phyloP scores from a whole-genome alignment of 2,113 vertebrate species.

The Chaetodon auriga region DNA sequence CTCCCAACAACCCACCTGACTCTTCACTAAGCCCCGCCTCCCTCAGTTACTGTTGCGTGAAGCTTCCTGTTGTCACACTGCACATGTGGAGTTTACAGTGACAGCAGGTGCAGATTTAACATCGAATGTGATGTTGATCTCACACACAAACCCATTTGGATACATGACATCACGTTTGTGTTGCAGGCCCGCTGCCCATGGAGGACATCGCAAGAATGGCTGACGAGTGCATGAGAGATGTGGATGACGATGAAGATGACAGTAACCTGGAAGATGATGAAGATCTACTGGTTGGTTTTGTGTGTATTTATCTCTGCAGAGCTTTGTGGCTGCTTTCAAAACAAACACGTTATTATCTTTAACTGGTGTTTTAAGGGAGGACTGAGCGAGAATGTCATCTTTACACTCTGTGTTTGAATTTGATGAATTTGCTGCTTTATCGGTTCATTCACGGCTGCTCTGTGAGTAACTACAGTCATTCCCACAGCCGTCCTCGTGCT shows the following conservation, averaged over 20 bases:
- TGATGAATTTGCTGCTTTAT: neutral
- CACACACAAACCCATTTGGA: neutral
- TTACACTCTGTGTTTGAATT: neutral
- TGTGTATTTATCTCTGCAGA: neutral
- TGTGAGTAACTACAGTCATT: neutral
- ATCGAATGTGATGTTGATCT: neutral
- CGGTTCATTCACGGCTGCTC: neutral
- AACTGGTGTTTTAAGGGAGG: neutral
- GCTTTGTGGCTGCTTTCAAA: neutral
- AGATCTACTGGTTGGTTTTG: conserved; percentile 89
- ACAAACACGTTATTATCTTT: neutral
- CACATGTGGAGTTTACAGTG: too few relatives aligned
- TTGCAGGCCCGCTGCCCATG: conserved; percentile 92
- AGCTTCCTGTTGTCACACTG: too few relatives aligned
- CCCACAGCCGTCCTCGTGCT: neutral
- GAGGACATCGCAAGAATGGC: conserved; percentile 95
- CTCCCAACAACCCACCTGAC: too few relatives aligned
- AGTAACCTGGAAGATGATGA: conserved; percentile 87
- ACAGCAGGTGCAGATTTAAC: too few relatives aligned
- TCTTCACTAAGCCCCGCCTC: too few relatives aligned
- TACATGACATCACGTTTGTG: conserved; percentile 31
- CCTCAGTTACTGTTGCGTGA: too few relatives aligned
- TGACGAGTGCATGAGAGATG: conserved; percentile 93
- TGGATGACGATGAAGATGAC: conserved; percentile 88
- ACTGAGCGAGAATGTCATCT: neutral